Percentiles rank a stretch among this genome's conserved stretches.
Evolutionary conservation across 2,113 vertebrate species (phyloP).

Genomic region (Hydrolagus affinis): DNA sequence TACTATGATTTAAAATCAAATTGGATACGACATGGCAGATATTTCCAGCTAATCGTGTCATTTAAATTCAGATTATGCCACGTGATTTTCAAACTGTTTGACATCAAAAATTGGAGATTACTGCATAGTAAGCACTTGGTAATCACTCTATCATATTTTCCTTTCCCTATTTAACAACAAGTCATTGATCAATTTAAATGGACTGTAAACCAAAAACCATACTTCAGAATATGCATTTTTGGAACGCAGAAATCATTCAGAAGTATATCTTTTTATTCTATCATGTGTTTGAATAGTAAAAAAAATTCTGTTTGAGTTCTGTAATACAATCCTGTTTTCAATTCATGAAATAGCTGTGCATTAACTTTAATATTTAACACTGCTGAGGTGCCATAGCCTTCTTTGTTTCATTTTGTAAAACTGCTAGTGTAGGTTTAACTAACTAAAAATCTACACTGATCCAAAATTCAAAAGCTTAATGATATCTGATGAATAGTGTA

Average conservation of each 20-base stretch:
- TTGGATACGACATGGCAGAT: neutral
- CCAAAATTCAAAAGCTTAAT: neutral
- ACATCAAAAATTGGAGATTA: neutral
- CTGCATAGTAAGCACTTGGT: neutral
- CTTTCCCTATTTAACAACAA: neutral
- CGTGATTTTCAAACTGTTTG: too few species aligned
- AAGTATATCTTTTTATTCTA: neutral
- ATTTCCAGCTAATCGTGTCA: neutral
- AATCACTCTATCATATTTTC: too few species aligned
- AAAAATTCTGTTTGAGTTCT: neutral
- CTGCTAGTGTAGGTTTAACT: neutral
- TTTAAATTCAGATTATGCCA: neutral
- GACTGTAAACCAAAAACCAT: neutral
- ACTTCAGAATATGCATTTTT: neutral
- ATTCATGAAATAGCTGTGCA: neutral
- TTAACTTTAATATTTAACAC: neutral
- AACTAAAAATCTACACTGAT: neutral
- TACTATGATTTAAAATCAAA: neutral
- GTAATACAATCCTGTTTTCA: neutral
- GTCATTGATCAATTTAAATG: neutral
- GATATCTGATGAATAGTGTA: neutral
- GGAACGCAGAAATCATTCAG: too few species aligned
- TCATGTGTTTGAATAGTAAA: slow-evolving; percentile 33
- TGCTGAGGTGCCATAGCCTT: neutral
- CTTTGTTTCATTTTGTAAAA: neutral